phyloP scores from a whole-genome alignment of 2,113 vertebrate species.

The Anarrhichthys ocellatus region DNA sequence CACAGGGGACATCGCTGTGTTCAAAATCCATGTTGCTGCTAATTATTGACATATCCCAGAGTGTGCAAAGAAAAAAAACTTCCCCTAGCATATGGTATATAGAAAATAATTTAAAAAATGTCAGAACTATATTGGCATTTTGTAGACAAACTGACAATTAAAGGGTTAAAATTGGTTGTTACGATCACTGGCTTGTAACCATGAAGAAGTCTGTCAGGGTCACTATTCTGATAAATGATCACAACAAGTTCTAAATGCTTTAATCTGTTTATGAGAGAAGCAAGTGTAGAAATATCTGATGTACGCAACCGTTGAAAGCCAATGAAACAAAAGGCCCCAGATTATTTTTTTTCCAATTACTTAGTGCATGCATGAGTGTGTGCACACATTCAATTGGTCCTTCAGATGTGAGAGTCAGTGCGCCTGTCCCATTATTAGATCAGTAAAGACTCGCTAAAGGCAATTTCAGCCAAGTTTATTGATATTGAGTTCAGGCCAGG shows the following conservation, averaged over 20 bases:
- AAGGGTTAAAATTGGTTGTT: not conserved
- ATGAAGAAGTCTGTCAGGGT: no score
- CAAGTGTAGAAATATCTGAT: not conserved
- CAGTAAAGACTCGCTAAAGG: slow-evolving; percentile 6
- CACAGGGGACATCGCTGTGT: not conserved
- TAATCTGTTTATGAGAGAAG: not conserved
- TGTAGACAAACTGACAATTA: not conserved
- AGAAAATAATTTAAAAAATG: no score
- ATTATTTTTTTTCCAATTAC: not conserved
- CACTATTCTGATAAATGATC: not conserved
- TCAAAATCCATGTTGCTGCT: no score
- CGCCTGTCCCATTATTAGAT: not conserved
- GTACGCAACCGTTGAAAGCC: not conserved
- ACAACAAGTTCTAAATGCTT: not conserved
- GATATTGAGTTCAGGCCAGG: slow-evolving; percentile 26
- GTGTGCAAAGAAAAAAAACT: no score
- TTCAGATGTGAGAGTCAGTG: not conserved
- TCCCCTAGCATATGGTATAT: no score
- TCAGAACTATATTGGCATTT: not conserved
- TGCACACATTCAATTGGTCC: not conserved
- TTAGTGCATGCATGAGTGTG: not conserved
- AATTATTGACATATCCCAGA: no score
- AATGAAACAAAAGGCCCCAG: not conserved
- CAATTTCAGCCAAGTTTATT: slow-evolving; percentile 33
- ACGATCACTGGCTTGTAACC: no score